A percentile compares a stretch with the other conserved stretches of the same genome.
These are phyloP conservation scores for Nipponia nippon DNA, from an alignment of 2,113 vertebrate genomes.

Conservation along the genomic window DNA sequence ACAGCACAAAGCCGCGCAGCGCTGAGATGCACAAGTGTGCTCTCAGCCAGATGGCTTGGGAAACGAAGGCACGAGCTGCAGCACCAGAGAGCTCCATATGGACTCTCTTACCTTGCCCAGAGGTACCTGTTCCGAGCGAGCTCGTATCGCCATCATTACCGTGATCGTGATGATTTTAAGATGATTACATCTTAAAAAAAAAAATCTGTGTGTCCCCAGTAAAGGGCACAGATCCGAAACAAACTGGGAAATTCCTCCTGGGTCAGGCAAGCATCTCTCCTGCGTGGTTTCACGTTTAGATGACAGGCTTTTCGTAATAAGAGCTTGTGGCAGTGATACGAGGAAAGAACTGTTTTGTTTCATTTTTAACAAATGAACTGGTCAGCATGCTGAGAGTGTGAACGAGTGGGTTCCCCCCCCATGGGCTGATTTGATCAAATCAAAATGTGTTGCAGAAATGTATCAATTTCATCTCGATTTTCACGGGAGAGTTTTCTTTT, in stretches of 20 bases:
- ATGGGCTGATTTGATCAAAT: background rate
- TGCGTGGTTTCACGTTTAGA: background rate
- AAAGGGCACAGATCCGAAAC: background rate
- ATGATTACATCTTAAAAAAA: background rate
- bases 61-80: background rate
- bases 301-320: background rate
- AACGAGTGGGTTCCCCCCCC: fast-evolving
- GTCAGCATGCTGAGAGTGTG: background rate
- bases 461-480: background rate
- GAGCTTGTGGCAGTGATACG: background rate
- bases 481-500: background rate
- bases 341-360: background rate
- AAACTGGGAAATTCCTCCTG: background rate
- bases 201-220: too few species aligned
- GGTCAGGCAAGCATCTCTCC: background rate
- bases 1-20: background rate
- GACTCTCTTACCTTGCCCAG: background rate
- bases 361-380: background rate
- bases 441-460: background rate
- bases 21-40: fast-evolving
- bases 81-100: fast-evolving
- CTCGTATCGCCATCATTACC: fast-evolving
- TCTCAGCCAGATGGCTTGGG: background rate
- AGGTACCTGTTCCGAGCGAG: background rate
- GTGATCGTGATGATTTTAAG: background rate